phyloP scores from a whole-genome alignment of 2,888 invertebrate species.

The Danaus chrysippus region DNA sequence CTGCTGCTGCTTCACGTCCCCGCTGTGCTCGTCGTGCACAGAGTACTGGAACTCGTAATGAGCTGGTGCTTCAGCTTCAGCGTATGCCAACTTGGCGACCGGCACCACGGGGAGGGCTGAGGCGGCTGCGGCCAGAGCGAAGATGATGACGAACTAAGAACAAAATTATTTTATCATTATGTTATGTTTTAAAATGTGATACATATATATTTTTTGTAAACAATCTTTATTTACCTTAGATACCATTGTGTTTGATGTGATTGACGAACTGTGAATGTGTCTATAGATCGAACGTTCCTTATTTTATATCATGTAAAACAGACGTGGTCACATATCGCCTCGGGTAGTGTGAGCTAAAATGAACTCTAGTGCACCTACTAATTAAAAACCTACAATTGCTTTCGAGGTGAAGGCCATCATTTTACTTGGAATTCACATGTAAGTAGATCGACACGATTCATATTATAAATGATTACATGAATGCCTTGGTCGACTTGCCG shows the following conservation, averaged over 20 bases:
- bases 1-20: conserved; percentile 70
- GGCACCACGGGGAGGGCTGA: conserved; percentile 41
- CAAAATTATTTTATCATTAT: neutral
- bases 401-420: conserved; percentile 49
- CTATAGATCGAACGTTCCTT: conserved; percentile 11
- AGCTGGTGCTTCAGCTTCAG: conserved; percentile 56
- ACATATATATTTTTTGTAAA: neutral
- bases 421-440: conserved; percentile 21
- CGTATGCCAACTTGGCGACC: conserved; percentile 51
- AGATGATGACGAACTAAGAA: conserved; percentile 33
- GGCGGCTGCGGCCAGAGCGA: conserved; percentile 49
- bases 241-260: conserved; percentile 24
- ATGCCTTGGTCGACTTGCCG: conserved; percentile 34
- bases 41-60: conserved; percentile 68
- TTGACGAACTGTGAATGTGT: conserved; percentile 22
- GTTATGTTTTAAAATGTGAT: neutral
- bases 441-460: conserved; percentile 31
- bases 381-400: conserved; percentile 30
- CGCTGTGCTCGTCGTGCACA: conserved; percentile 64
- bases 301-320: conserved; percentile 20
- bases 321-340: conserved; percentile 19
- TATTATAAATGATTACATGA: conserved; percentile 24
- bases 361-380: conserved; percentile 19
- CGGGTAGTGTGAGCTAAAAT: conserved; percentile 7
- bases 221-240: conserved; percentile 19